These are phyloP conservation scores for Albula glossodonta DNA, from an alignment of 2,113 vertebrate genomes.

Conservation along the genomic window DNA sequence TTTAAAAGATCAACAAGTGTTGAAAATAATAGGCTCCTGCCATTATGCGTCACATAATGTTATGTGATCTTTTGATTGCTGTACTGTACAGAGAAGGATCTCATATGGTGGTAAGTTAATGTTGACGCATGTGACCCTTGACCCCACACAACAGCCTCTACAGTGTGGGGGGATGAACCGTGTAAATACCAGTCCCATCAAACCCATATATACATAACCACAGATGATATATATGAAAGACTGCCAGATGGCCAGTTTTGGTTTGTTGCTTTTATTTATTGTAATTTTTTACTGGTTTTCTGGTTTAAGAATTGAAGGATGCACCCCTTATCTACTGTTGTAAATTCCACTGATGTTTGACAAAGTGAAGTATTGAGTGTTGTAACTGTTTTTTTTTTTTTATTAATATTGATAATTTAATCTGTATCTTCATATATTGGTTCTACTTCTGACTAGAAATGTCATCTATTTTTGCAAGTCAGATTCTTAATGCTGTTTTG, in stretches of 20 bases:
- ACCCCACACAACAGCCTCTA: background rate
- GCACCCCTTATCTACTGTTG: constrained; percentile 34
- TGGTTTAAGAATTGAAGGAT: constrained; percentile 20
- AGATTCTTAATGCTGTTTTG: constrained; percentile 44
- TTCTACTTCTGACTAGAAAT: constrained; percentile 62
- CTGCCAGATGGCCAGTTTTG: constrained; percentile 19
- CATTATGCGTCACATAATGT: background rate
- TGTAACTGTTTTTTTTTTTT: constrained; percentile 66
- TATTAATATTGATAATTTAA: constrained; percentile 66
- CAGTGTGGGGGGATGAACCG: background rate
- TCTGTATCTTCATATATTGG: constrained; percentile 58
- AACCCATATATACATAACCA: constrained; percentile 26
- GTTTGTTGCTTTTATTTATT: constrained; percentile 48
- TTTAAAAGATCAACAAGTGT: background rate
- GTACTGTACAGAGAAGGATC: background rate
- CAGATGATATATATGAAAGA: constrained; percentile 10
- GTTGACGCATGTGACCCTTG: background rate
- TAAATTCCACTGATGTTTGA: constrained; percentile 65
- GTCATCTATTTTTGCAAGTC: constrained; percentile 44
- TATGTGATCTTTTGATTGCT: background rate
- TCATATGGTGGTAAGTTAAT: background rate
- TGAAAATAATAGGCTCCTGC: background rate
- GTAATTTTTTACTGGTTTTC: constrained; percentile 34
- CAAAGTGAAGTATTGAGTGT: constrained; percentile 69
- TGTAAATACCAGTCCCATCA: constrained; percentile 8